phyloP scores from a whole-genome alignment of 2,888 invertebrate genomes.

The Lysandra bellargus region DNA sequence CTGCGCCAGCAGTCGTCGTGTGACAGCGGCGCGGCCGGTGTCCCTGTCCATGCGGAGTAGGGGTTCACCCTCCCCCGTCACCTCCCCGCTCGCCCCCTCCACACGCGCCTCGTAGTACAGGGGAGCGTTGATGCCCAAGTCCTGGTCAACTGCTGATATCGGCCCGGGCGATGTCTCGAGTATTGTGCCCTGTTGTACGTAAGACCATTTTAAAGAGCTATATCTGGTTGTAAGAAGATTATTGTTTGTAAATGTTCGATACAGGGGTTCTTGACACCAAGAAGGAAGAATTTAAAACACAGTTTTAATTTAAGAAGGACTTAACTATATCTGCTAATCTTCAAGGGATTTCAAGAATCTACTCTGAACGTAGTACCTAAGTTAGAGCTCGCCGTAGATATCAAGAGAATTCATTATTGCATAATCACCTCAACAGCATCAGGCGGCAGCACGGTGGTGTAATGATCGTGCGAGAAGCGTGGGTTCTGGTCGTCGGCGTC shows the following conservation, averaged over 20 bases:
- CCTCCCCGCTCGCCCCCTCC: conserved; percentile 79
- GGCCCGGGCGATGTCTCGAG: conserved; percentile 86
- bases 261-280: too few species aligned
- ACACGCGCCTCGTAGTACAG: conserved; percentile 82
- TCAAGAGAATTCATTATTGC: conserved; percentile 16
- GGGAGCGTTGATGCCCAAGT: conserved; percentile 87
- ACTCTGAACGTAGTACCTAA: neutral
- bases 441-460: conserved; percentile 84
- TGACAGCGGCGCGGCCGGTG: conserved; percentile 82
- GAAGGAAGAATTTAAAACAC: too few species aligned
- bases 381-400: too few species aligned
- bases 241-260: too few species aligned
- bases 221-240: too few species aligned
- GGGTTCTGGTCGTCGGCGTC: conserved; percentile 97
- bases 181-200: conserved; percentile 75
- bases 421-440: conserved; percentile 73
- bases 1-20: conserved; percentile 74
- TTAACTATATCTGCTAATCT: too few species aligned
- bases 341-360: too few species aligned
- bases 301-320: too few species aligned
- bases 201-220: too few species aligned
- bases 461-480: conserved; percentile 87
- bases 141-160: conserved; percentile 90
- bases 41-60: conserved; percentile 83
- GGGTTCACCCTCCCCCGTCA: conserved; percentile 13